Base-by-base conservation (phyloP, 2,113 vertebrate genomes). In the Dipodomys stephensi region DNA sequence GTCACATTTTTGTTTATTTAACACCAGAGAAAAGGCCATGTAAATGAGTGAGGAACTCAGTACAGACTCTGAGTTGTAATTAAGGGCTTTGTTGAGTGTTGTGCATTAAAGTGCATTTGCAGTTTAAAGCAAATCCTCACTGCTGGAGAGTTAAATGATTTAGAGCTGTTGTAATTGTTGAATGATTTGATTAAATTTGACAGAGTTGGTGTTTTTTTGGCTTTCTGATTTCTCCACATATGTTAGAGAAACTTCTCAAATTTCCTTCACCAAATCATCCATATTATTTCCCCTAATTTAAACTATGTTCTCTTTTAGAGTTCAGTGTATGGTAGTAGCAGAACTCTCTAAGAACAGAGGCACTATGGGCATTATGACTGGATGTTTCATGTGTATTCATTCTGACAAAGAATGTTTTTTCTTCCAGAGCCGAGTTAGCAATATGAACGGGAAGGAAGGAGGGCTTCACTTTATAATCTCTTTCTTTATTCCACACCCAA, bases 381-480 rank as follows among this genome's bases (percentile, higher is more conserved):
- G 23, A 13, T 20, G 16, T 18, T 25, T 81, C 22, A 0, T 6
- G 8, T 30, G 28, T 95, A 49, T 83, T 92, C 39, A 76, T 87
- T 92, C 32, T 30, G 44, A 91, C 60, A 82, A 83, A 64, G 53
- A 69, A 77, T 20, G n/a, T 49, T 86, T 92, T 60, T 64, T 57
- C 32, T 22, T 72, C 9, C 11, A 11, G 18, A 35, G 46, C 10
- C n/a, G 12, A 39, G 30, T 46, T 53, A 91, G 79, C 25, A 7
- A 20, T 28, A 85, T 57, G 53, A 57, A 57, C n/a, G 46, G n/a
- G 82, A 27, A 87, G 27, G 30, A 81, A 67, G 72, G 49, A 82
- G 4, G 8, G 6, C 53, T 83, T 76, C 64, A 5, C 82, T 96
- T 86, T 69, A 93, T 46, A 83, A 20, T 85, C 19, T 90, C 78